Evolutionary conservation across 2,888 invertebrate genomes (phyloP), one percentile per base, ranked within the genome.

Genomic region (Heteromyza rotundicornis): DNA sequence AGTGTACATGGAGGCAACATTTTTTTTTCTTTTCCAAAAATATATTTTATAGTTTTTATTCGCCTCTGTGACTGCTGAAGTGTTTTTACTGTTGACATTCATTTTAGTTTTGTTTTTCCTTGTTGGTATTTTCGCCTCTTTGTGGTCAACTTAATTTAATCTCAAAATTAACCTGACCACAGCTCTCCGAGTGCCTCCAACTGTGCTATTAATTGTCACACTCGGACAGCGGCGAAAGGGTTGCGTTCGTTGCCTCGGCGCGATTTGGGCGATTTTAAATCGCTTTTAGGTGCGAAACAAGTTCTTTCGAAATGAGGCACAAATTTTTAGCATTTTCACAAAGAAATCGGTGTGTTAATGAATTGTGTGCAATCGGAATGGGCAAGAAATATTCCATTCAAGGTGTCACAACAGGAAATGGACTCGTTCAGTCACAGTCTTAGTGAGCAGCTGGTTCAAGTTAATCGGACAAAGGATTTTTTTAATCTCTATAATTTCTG

Each of bases 371-470:
- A n/a, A n/a, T n/a, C 51, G 16, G 14, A 51, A 51, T 1, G 10
- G 22, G 23, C 16, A 12, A 32, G 22, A 51, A 51, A 24, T n/a
- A 23, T 51, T 23, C 12, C 32, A 53, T 53, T 32, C 68, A 62
- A 47, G 19, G 61, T 65, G 64, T 65, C 57, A 60, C 47, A 62
- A 61, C 64, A 70, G 76, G 75, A 76, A 76, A 74, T 71, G 76
- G 23, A 17, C 44, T 12, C 10, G 3, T 17, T 17, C n/a, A n/a
- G n/a, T n/a, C n/a, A n/a, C n/a, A n/a, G n/a, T n/a, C n/a, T n/a
- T n/a, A n/a, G n/a, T n/a, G n/a, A 40, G 40, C 60, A 57, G 54
- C 60, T 60, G 57, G 17, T 57, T n/a, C n/a, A n/a, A n/a, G n/a
- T n/a, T n/a, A n/a, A n/a, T n/a, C n/a, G n/a, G n/a, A n/a, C n/a